Base-by-base conservation (phyloP, 2,113 vertebrate species). In the Boulengerochromis microlepis region DNA sequence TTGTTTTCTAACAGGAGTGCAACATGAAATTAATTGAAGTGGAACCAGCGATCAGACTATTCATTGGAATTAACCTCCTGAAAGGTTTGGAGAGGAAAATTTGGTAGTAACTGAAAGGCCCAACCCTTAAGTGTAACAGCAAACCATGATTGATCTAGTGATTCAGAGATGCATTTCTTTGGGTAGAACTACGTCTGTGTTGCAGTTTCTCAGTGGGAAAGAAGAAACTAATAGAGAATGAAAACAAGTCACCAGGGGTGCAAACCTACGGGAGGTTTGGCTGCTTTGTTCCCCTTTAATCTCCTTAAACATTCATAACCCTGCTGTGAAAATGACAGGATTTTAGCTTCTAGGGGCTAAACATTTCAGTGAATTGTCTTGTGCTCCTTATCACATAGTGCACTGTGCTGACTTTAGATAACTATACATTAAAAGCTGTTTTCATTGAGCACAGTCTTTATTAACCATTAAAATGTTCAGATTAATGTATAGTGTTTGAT, bases 301-400 rank as follows among this genome's bases (percentile, higher is more conserved):
- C 38, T 86, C 57, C 86, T 93, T 83, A 92, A 91, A 86, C 33
- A 90, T 92, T 87, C 52, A 89, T 83, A 81, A n/a, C 13, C 74
- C 66, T 42, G 76, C 76, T 80, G 81, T 88, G 83, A 84, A 84
- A 86, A 83, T 86, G 52, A 85, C 86, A 54, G 76, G 24, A 83
- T 29, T 83, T 83, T 22, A 12, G 26, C 38, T 83, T 84, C 33
- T 40, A 47, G 10, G 80, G 16, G 78, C 35, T 29, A 31, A 52
- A 15, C 15, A 83, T 90, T 81, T 83, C 8, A 57, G 9, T 16
- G n/a, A 38, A 52, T 24, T 45, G 22, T 22, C 53, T 80, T 78
- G 53, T 82, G 29, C 50, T 84, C 31, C 31, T 85, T 22, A 81
- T 78, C 40, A 81, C 38, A 42, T 50, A 61, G 22, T 56, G 24